These are phyloP conservation scores for Megamerina dolium DNA, from an alignment of 2,888 invertebrate genomes.

Conservation along the genomic window DNA sequence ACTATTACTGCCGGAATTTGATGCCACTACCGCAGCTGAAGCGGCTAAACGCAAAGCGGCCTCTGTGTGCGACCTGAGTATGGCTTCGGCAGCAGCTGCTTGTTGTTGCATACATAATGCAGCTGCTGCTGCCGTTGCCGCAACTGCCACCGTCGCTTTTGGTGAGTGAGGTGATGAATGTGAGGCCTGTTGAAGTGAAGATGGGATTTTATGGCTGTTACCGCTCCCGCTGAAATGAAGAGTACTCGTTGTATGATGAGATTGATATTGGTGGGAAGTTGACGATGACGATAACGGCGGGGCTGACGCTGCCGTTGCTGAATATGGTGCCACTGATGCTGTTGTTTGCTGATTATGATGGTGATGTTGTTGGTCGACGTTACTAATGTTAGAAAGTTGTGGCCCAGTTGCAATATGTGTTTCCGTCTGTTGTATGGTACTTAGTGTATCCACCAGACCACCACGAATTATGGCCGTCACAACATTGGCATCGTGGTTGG, in stretches of 20 bases:
- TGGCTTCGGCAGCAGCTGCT: slow-evolving; percentile 72
- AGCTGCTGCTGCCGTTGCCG: too few species aligned
- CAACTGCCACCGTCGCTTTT: too few species aligned
- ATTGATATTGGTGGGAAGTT: slow-evolving; percentile 19
- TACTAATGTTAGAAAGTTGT: slow-evolving; percentile 23
- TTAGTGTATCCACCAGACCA: slow-evolving; percentile 47
- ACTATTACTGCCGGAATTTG: slow-evolving; percentile 13
- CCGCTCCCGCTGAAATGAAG: too few species aligned
- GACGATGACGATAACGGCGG: slow-evolving; percentile 14
- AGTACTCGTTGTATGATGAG: too few species aligned
- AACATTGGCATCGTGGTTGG: slow-evolving; percentile 23
- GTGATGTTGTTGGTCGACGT: slow-evolving; percentile 15
- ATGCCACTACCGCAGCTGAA: slow-evolving; percentile 60
- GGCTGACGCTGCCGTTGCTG: too few species aligned
- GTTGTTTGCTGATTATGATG: slow-evolving; percentile 16
- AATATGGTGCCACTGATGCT: slow-evolving; percentile 3
- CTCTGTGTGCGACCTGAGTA: slow-evolving; percentile 79
- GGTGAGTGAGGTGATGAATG: too few species aligned
- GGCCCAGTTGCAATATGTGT: slow-evolving; percentile 13
- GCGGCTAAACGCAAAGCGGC: slow-evolving; percentile 77
- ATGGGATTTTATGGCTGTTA: too few species aligned
- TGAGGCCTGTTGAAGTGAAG: slow-evolving; percentile 30
- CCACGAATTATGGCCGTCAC: slow-evolving; percentile 35
- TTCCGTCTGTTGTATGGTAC: slow-evolving; percentile 27
- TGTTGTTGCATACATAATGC: slow-evolving; percentile 71